Base-by-base conservation (phyloP, 2,888 invertebrate genomes). In the Craniophora ligustri region DNA sequence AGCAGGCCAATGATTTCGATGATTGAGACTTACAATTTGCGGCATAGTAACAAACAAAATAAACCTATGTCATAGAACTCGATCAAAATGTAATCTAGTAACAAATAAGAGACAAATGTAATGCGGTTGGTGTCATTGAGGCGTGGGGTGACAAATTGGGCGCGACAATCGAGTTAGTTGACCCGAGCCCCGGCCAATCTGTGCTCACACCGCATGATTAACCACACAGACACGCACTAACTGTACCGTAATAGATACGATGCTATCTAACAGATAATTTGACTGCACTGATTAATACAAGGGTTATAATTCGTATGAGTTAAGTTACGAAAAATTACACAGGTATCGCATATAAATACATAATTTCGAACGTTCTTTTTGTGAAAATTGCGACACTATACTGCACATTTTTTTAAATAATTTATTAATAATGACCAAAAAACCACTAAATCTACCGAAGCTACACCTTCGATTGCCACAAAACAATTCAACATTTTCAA, bases 111-210 rank as follows among this genome's bases (percentile, higher is more conserved):
- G 76, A 78, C 75, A 80, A 80, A 82, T 79, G 83, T 75, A 81
- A 78, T 79, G 64, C 70, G 75, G 73, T 78, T 72, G 76, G 78
- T 81, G 80, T 79, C 74, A 75, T 78, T 77, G 74, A 75, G 78
- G 74, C 72, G 78, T 79, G 78, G 79, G 84, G 84, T 81, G 85
- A 88, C 88, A 88, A 90, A 91, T 92, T 91, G 89, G 88, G 83
- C 82, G 86, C 86, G 89, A 84, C 89, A 89, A 91, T 91, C 90
- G 87, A 91, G 89, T 91, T 89, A 92, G 83, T 88, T 91, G 92
- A 92, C 91, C 92, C 87, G 79, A 57, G 82, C 76, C 74, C 76
- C 74, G 63, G 54, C 64, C 85, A 86, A 88, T 88, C 87, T 85
- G 79, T 67, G 78, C 74, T 65, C 57, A 66, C 76, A 78, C 72